Evolutionary conservation across 2,888 invertebrate species (phyloP), one percentile per base, ranked within the genome.

Genomic region (Neria commutata): DNA sequence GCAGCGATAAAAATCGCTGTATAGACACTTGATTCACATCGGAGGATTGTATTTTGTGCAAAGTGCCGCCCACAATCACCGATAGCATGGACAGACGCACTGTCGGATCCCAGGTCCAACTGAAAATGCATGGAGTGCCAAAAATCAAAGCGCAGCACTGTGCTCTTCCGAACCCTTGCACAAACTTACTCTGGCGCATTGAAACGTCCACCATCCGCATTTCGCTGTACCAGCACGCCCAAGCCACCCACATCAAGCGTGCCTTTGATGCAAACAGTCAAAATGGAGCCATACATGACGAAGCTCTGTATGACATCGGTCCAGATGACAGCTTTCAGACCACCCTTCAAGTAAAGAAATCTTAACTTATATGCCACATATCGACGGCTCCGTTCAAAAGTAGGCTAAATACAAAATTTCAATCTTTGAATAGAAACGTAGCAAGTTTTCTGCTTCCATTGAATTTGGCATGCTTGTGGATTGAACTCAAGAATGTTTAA

Each of bases 11-110:
- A 68, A 92, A 92, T 60, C 94, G 84, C 75, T 95, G 95, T 10
- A 94, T 87, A 87, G 94, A 92, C 17, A 89, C 88, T 77, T 95
- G 95, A 80, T 91, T 94, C 6, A 92, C 88, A 1, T 89, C 86
- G 58, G 90, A 88, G 8, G 89, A 86, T 76, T 92, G 90, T 5
- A 92, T 81, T 87, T 90, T 91, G 71, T 90, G 91, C 54, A 91
- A 79, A 21, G 87, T 85, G 0, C 91, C 92, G 11, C 94, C 94
- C 52, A 94, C 77, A 2, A 88, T 80, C 3, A 93, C 82, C 5
- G 89, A 88, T 88, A 91, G 90, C 63, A 92, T 83, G 0, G 93
- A 91, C 70, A 93, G 89, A 16, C 94, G 85, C 0, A 89, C 87
- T 5, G 91, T 84, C 11, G 92, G 93, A 83, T 90, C 90, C 54